Evolutionary conservation across 2,888 invertebrate genomes (phyloP), one percentile per base, ranked within the genome.

Genomic region (Sesamia inferens): DNA sequence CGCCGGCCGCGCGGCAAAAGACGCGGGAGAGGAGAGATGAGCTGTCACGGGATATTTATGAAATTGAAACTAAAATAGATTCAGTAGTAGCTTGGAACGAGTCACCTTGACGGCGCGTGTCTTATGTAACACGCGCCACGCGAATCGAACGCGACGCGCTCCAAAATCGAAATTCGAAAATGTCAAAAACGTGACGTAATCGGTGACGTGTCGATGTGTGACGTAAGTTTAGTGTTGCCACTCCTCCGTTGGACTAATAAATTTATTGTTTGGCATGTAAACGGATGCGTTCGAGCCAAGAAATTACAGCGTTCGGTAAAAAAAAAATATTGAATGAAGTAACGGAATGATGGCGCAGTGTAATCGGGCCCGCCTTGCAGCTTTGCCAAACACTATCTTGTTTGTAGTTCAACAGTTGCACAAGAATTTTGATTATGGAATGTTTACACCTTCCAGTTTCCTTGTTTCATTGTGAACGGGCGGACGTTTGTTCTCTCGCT

Each of bases 261-360:
- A 96, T 96, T 96, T 96, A 96, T 96, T 95, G 96, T 96, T 96
- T 96, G 96, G 96, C 96, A 95, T 96, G 96, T 95, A 95, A 95
- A 95, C 96, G 95, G 95, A 95, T 94, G 95, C 94, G 95, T 96
- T 95, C 92, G 95, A 95, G 96, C 96, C 95, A 96, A 95, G 95
- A 96, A 96, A 96, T 95, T 95, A 95, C 95, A 94, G 92, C 91
- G 95, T 95, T 95, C 94, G 94, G 94, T 91, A 94, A 94, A 95
- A 95, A 95, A 95, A 96, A 95, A 95, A 94, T 95, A 95, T 96
- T 96, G 96, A 96, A 96, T 96, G 95, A 96, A 95, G 92, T 90
- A 91, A 86, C 90, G 93, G 93, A 93, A 94, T 94, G 95, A 94
- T 94, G 94, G 94, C 93, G 93, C 94, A 93, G 91, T 92, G 91